Base-by-base conservation (phyloP, 1,140 invertebrate genomes). In the Leguminivora glycinivorella region DNA sequence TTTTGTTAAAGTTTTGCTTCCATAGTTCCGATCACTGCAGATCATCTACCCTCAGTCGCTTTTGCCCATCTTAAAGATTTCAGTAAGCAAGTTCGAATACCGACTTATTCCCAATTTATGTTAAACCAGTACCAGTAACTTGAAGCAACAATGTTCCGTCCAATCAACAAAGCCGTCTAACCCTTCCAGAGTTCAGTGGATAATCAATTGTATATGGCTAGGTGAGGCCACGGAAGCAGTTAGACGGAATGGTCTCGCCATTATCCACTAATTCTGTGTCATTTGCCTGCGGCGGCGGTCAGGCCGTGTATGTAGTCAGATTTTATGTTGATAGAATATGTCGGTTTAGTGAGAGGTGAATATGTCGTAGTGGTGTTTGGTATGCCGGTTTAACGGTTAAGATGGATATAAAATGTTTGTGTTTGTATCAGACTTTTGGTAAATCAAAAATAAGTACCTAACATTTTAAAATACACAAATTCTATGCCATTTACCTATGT, bases 251-350 rank as follows among this genome's bases (percentile, higher is more conserved):
- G 84, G 85, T 83, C 85, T 82, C 87, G 81, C 88, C 87, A 88
- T 90, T 90, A 87, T 79, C 72, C 70, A 86, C 85, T 90, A 90
- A 90, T 90, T 88, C 85, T 84, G 87, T 84, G 85, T 88, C 85
- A 89, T 90, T 90, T 90, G 68, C 68, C 40, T 69, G 68, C 68
- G 68, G 68, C 68, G 14, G 29, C 47, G 47, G 47, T 34, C 58
- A 60, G 56, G 58, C 58, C 22, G 25, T 2, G 22, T 56, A 63
- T 63, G 26, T 63, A 60, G 25, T 63, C 58, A 63, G 58, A 63
- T 63, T 63, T 63, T 63, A 63, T 63, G 26, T 34, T 63, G 58
- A 63, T 63, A 63, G 58, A 63, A 63, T 63, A 63, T 14, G 56
- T 58, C 14, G 58, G 58, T 9, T 63, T 9, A 25, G 58, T 9